Evolutionary conservation across 2,113 vertebrate species (phyloP).

Genomic region (Sigmodon hispidus): DNA sequence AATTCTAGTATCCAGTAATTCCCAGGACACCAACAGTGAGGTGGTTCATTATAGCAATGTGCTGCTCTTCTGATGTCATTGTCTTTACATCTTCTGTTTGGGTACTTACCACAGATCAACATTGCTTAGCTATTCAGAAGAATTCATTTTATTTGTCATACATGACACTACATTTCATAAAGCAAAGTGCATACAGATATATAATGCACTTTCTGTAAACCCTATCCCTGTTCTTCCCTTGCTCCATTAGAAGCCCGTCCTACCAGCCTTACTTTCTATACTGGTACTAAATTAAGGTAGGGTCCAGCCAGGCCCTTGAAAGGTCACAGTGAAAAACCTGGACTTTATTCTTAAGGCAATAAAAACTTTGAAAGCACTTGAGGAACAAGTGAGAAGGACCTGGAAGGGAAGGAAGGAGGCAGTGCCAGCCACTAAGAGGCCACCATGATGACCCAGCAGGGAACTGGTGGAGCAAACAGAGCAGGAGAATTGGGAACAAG

Average conservation of each 20-base stretch:
- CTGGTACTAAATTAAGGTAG: neutral
- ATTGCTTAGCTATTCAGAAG: neutral
- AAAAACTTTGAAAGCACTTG: conserved; percentile 11
- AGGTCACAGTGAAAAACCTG: neutral
- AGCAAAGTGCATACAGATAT: neutral
- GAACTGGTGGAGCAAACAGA: neutral
- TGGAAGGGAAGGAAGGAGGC: neutral
- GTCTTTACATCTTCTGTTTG: neutral
- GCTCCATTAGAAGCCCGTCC: neutral
- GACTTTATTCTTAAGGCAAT: conserved; percentile 37
- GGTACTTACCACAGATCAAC: neutral
- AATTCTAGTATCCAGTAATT: neutral
- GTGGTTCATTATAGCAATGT: neutral
- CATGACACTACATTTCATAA: neutral
- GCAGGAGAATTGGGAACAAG: neutral
- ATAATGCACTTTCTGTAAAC: neutral
- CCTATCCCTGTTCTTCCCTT: neutral
- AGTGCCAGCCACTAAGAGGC: neutral
- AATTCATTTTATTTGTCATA: too few species aligned
- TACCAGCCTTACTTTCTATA: neutral
- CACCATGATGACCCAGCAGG: neutral
- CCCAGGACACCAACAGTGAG: neutral
- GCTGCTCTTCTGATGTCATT: neutral
- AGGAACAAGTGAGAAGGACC: neutral
- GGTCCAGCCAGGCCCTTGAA: neutral